These are phyloP conservation scores for Nyctibius bracteatus DNA, from an alignment of 2,113 vertebrate genomes.

Conservation along the genomic window DNA sequence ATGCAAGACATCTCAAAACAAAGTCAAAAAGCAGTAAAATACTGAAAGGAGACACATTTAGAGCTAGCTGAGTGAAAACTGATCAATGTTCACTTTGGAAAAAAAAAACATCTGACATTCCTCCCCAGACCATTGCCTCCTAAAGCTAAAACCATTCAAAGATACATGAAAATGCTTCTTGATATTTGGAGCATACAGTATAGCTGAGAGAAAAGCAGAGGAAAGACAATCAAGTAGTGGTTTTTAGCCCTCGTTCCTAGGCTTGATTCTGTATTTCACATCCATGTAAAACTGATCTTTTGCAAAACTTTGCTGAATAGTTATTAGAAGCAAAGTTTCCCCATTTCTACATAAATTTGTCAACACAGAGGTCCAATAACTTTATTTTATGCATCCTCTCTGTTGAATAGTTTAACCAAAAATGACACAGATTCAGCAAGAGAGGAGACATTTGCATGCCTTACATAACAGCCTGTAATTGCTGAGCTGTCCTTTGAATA, in stretches of 20 bases:
- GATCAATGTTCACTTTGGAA: background rate
- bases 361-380: background rate
- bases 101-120: background rate
- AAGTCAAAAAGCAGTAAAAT: background rate
- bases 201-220: background rate
- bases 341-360: background rate
- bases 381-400: background rate
- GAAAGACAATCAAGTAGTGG: background rate
- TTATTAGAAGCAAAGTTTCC: background rate
- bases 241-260: background rate
- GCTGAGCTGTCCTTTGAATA: background rate
- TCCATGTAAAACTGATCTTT: background rate
- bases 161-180: background rate
- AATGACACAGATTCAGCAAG: fast-evolving
- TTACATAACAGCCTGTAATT: background rate
- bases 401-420: background rate
- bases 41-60: background rate
- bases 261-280: background rate
- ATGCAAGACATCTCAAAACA: background rate
- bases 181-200: background rate
- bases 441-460: background rate
- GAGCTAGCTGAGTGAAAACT: background rate
- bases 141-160: background rate
- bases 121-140: background rate
- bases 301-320: background rate